Evolutionary conservation across 2,113 vertebrate species (phyloP).

Genomic region (Myotis brandtii): DNA sequence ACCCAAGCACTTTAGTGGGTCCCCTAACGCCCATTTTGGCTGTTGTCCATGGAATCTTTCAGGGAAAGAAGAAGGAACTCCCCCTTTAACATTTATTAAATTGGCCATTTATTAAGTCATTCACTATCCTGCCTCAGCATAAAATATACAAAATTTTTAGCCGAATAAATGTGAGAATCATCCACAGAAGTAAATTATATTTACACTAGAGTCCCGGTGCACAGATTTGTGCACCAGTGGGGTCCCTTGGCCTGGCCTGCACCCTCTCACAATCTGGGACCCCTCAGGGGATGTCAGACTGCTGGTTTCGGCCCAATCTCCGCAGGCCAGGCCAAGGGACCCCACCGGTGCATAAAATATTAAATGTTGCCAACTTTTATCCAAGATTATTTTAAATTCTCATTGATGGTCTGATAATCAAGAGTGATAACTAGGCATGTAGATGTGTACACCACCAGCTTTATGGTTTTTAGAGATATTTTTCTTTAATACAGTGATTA

Average conservation of each 20-base stretch:
- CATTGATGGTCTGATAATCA: not conserved
- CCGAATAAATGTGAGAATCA: not conserved
- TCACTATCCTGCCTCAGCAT: not conserved
- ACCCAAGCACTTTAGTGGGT: not conserved
- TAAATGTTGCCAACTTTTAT: not conserved
- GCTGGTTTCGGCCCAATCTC: no score
- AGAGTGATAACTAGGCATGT: not conserved
- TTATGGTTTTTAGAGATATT: slow-evolving; percentile 2
- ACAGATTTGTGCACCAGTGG: no score
- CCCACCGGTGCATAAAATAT: not conserved
- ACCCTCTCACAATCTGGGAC: no score
- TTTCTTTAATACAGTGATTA: not conserved
- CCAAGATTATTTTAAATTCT: not conserved
- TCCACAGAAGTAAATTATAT: not conserved
- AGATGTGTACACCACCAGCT: not conserved
- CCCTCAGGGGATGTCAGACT: no score
- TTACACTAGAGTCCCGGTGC: not conserved
- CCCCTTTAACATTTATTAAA: not conserved
- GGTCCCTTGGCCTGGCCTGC: no score
- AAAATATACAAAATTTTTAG: not conserved
- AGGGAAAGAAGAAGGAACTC: not conserved
- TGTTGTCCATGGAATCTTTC: not conserved
- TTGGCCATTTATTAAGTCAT: not conserved
- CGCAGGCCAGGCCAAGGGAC: no score
- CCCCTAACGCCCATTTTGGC: not conserved